A percentile compares a stretch with the other conserved stretches of the same genome.
phyloP scores from a whole-genome alignment of 2,797 vertebrate species.

The Cheirogaleus major region DNA sequence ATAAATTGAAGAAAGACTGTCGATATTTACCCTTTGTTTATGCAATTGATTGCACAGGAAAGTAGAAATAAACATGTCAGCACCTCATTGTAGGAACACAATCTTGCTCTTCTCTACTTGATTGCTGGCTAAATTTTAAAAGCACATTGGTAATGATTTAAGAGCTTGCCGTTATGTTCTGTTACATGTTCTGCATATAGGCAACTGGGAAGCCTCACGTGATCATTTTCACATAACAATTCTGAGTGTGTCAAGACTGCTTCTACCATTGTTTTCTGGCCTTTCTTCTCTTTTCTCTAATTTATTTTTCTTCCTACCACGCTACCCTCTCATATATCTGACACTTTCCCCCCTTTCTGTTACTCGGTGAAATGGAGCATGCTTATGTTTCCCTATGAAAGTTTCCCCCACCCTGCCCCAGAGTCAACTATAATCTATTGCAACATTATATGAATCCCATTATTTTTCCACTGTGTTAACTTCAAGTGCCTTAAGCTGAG shows the following conservation, averaged over 20 bases:
- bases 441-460: conserved; percentile 69
- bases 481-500: conserved; percentile 67
- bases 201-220: background rate
- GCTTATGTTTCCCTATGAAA: conserved; percentile 26
- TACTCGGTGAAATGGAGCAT: conserved; percentile 55
- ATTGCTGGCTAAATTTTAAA: background rate
- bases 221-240: background rate
- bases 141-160: background rate
- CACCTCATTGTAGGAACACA: background rate
- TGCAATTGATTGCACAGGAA: background rate
- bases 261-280: background rate
- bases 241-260: background rate
- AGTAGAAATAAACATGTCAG: background rate
- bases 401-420: background rate
- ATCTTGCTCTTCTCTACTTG: background rate
- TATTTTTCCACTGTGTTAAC: conserved; percentile 79
- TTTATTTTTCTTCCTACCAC: background rate
- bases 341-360: conserved; percentile 31
- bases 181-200: background rate
- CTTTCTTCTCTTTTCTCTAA: background rate
- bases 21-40: background rate
- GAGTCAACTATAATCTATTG: conserved; percentile 65
- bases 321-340: background rate
- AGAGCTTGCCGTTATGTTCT: background rate
- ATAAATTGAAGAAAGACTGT: background rate